Conservation (phyloP, 1,140 invertebrate species). For the Sitophilus oryzae region DNA sequence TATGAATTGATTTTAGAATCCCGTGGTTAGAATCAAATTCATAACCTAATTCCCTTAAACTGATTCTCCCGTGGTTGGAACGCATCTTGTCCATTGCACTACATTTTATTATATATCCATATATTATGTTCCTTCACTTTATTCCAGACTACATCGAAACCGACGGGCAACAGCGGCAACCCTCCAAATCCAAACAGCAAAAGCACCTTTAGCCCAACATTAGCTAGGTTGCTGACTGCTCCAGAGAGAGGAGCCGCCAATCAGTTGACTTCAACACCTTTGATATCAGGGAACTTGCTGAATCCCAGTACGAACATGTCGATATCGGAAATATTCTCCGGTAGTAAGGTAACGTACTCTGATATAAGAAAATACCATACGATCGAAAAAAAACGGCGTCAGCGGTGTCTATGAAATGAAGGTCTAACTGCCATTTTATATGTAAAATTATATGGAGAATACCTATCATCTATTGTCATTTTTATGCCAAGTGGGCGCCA, state of each 20-base stretch:
- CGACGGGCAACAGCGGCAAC: constrained; percentile 25
- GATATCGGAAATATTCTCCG: constrained; percentile 55
- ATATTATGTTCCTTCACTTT: too few relatives aligned
- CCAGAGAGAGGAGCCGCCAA: constrained; percentile 49
- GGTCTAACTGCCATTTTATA: too few relatives aligned
- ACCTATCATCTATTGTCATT: neutral
- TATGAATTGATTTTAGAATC: too few relatives aligned
- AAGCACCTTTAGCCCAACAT: constrained; percentile 67
- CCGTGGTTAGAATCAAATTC: too few relatives aligned
- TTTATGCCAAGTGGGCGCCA: too few relatives aligned
- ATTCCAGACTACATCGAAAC: neutral
- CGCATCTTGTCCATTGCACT: too few relatives aligned
- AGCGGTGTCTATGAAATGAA: too few relatives aligned
- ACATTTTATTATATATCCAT: too few relatives aligned
- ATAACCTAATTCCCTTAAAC: too few relatives aligned
- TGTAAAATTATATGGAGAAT: too few relatives aligned
- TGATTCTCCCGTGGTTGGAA: too few relatives aligned
- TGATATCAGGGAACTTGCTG: constrained; percentile 15
- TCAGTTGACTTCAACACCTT: constrained; percentile 20
- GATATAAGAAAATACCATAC: neutral
- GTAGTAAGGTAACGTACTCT: constrained; percentile 52
- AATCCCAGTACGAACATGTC: constrained; percentile 48
- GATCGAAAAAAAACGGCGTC: neutral
- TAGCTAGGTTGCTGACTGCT: constrained; percentile 69
- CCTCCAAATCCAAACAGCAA: constrained; percentile 44